Evolutionary conservation across 2,888 invertebrate genomes (phyloP).

Genomic region (Micoletzkya japonica): DNA sequence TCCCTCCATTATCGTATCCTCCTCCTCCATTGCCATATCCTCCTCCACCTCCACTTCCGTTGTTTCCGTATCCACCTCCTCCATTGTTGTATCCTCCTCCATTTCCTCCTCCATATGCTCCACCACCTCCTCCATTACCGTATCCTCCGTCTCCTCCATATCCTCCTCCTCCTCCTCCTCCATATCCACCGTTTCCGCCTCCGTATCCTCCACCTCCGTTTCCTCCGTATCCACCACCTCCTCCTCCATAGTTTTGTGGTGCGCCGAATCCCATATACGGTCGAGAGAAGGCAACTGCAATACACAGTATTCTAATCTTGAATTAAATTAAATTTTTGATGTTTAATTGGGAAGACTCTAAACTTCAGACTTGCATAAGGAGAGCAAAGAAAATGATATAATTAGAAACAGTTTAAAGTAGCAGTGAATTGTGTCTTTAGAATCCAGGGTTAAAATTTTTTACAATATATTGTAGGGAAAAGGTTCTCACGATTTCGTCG

Average conservation of each 20-base stretch:
- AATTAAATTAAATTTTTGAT: not conserved
- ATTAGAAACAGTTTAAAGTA: too few species aligned
- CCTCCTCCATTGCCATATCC: slow-evolving; percentile 2
- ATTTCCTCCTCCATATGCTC: slow-evolving; percentile 15
- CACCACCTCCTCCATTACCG: not conserved
- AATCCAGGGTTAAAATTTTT: too few species aligned
- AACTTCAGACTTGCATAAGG: too few species aligned
- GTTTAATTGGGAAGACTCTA: too few species aligned
- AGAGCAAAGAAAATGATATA: too few species aligned
- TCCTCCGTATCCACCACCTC: slow-evolving; percentile 7
- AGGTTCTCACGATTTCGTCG: slow-evolving; percentile 14
- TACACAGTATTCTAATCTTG: too few species aligned
- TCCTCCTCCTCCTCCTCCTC: slow-evolving; percentile 10
- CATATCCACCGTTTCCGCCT: not conserved
- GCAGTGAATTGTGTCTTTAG: too few species aligned
- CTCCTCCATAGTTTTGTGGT: slow-evolving; percentile 12
- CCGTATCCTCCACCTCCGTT: not conserved
- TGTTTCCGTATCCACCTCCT: slow-evolving; percentile 8
- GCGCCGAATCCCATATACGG: slow-evolving; percentile 14
- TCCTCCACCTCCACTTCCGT: not conserved
- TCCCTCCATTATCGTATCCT: not conserved
- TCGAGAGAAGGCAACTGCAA: slow-evolving; percentile 23
- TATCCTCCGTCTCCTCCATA: not conserved
- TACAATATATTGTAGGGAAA: not conserved
- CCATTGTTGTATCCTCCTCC: not conserved